Evolutionary conservation across 2,888 invertebrate genomes (phyloP), one percentile per base, ranked within the genome.

Genomic region (Glyphotaelius pellucidus): DNA sequence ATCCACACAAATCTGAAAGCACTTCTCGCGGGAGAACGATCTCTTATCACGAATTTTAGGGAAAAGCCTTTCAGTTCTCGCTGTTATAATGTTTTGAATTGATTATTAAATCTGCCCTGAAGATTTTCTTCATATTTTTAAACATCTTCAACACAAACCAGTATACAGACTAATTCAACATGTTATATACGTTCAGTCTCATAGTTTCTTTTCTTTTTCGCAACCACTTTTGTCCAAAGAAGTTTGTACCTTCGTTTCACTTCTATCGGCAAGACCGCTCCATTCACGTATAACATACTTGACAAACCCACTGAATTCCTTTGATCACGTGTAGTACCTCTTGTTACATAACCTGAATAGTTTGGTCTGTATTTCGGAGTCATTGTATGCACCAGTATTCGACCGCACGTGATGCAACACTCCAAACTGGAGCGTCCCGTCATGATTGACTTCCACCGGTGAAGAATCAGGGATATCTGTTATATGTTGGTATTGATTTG

Each of bases 371-470:
- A 31, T 89, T 89, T 67, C 67, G 47, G 84, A 83, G 79, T 90
- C 90, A 80, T 80, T 79, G 88, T 79, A 79, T 89, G 88, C 88
- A 79, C 38, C 88, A 89, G 80, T 79, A 79, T 80, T 89, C 88
- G n/a, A 67, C 67, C 67, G 67, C 25, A 35, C n/a, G n/a, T 89
- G 88, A 89, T 38, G 88, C 88, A 89, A 89, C 79, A 79, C 32
- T 89, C 80, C 88, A 80, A 80, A 35, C 38, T 89, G 88, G 88
- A 89, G 88, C 88, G 88, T 86, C 86, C 35, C 83, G 86, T 89
- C 88, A 89, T 89, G 88, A 89, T 89, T 35, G 88, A 79, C 79
- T 89, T 89, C 88, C 86, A 86, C 52, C 86, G n/a, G 67, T n/a
- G 67, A 25, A 67, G 67, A 67, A 67, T 67, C 5, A 5, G 67